Evolutionary conservation across 2,888 invertebrate species (phyloP), one percentile per base, ranked within the genome.

Genomic region (Tolmerus cingulatus): DNA sequence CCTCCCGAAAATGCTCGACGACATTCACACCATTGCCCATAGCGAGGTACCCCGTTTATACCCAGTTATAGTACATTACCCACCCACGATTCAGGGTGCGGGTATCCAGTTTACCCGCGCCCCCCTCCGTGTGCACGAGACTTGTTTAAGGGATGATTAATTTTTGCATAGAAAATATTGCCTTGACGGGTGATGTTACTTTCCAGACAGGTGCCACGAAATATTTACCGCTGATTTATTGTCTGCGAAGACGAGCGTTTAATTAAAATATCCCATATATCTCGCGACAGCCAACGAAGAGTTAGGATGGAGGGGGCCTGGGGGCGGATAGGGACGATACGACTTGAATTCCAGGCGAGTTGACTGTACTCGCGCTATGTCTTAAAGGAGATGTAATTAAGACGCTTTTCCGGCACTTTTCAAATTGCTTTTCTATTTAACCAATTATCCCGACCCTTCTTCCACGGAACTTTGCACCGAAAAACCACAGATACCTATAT

Each of bases 111-210:
- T 51, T 5, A 66, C 37, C 5, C 37, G 4, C 0, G 0, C 14
- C 43, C 16, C 43, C 43, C 14, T 46, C 2, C 34, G n/a, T 57
- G 34, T 76, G 76, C 30, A 37, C 34, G n/a, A 46, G 74, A 46
- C 74, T 74, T 85, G 85, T 74, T 85, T 85, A 40, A 85, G 74
- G 74, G 74, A 85, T 85, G 85, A 85, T 85, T 85, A 85, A 85
- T 85, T 85, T 85, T 85, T 85, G 27, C 85, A 85, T 74, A 74
- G 85, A 85, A 85, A 85, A 85, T 85, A 85, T 85, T 85, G 74
- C 40, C 74, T 46, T 85, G 85, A 85, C 85, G 85, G 74, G 74
- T 74, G 27, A 30, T 74, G 55, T 23, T 74, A 51, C 66, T 85
- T 74, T 84, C 12, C 37, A 85, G 85, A 51, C 85, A 85, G 74